These are phyloP conservation scores for Orius insidiosus DNA, from an alignment of 1,140 invertebrate species.

Conservation along the genomic window DNA sequence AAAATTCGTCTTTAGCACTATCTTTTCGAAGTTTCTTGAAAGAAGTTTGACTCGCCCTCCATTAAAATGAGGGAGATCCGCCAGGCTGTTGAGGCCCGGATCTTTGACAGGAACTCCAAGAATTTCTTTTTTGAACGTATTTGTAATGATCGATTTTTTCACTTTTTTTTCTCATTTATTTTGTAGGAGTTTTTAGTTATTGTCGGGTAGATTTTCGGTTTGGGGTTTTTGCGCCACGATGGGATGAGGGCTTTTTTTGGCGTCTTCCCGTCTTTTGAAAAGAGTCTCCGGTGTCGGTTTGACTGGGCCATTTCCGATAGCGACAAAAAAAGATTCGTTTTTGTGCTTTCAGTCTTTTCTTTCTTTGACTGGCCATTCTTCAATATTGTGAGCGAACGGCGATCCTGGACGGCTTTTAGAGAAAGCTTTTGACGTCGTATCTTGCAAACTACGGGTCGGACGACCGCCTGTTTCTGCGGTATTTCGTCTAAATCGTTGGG, in stretches of 20 bases:
- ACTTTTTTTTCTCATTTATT: conserved; percentile 10
- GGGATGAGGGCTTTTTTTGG: conserved; percentile 21
- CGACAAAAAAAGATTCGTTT: conserved; percentile 22
- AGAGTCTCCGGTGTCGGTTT: conserved; percentile 15
- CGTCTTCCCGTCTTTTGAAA: conserved; percentile 16
- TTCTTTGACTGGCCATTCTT: conserved; percentile 19
- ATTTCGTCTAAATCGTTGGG: conserved; percentile 28
- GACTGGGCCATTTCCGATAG: conserved; percentile 14
- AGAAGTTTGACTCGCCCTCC: conserved; percentile 18
- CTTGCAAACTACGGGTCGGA: conserved; percentile 32
- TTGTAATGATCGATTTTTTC: conserved; percentile 8
- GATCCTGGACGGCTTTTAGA: conserved; percentile 20
- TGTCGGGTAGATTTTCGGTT: conserved; percentile 27
- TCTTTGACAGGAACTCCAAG: conserved; percentile 15
- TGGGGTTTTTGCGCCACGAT: conserved; percentile 32
- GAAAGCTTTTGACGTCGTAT: conserved; percentile 24
- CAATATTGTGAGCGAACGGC: conserved; percentile 22
- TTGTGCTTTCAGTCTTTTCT: conserved; percentile 16
- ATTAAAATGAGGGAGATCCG: conserved; percentile 11
- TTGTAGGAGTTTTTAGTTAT: conserved; percentile 22
- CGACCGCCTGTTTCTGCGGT: conserved; percentile 26
- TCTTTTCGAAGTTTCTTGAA: conserved; percentile 25
- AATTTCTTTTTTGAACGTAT: conserved; percentile 21
- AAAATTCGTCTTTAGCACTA: conserved; percentile 10
- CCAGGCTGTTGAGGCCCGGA: conserved; percentile 15